Conservation (phyloP, 2,888 invertebrate species). For the Hermodice carunculata region DNA sequence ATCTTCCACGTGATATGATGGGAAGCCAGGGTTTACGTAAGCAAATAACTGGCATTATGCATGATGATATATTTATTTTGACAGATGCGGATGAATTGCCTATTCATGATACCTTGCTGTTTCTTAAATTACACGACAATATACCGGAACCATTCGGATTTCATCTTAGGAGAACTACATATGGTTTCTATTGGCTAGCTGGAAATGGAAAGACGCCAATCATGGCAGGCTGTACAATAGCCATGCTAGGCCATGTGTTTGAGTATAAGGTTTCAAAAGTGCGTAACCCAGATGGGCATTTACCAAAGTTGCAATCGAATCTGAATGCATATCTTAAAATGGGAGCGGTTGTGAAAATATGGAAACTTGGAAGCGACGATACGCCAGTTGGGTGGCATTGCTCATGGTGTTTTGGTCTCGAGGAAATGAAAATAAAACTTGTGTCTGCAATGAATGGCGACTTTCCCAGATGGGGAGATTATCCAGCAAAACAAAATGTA, state of each 20-base stretch:
- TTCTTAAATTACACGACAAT: conserved; percentile 4
- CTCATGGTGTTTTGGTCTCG: background rate
- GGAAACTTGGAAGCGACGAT: background rate
- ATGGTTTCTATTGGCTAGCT: background rate
- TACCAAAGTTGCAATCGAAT: background rate
- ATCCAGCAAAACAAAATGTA: background rate
- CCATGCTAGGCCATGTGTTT: conserved; percentile 2
- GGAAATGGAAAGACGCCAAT: background rate
- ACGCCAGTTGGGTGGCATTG: conserved; percentile 1
- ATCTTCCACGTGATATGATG: background rate
- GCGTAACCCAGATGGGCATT: background rate
- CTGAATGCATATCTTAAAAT: background rate
- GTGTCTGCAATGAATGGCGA: conserved; percentile 3
- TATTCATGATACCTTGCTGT: background rate
- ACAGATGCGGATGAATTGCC: conserved; percentile 6
- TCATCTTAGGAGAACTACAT: background rate
- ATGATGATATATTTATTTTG: conserved; percentile 3
- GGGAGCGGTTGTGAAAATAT: background rate
- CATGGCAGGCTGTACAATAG: background rate
- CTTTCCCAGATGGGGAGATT: conserved; percentile 7
- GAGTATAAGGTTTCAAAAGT: background rate
- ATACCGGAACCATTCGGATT: conserved; percentile 5
- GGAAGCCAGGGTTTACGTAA: background rate
- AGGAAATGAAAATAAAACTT: background rate
- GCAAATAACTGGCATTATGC: background rate